Base-by-base conservation (phyloP, 2,888 invertebrate genomes). In the Apotomis turbidana region DNA sequence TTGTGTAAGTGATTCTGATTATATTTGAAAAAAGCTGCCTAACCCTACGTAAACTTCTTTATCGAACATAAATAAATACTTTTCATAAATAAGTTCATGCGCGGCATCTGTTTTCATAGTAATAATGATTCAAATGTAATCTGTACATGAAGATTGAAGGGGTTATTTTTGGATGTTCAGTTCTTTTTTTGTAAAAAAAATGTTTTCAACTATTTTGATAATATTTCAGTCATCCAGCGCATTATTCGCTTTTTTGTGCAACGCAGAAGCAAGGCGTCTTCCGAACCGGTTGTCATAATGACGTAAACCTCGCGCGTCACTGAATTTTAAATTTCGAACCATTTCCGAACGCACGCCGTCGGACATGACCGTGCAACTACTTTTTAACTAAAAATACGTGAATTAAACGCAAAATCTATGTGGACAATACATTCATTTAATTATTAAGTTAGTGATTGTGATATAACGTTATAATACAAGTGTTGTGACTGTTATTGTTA, bases 321-420 rank as follows among this genome's bases (percentile, higher is more conserved):
- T 76, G 79, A 80, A 80, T 80, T 82, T 66, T 77, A 77, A 81
- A 83, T 79, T 80, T 82, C 78, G 76, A 76, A 76, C 52, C 75
- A 77, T 71, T 76, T 76, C 73, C 58, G 71, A 70, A 69, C 76
- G 74, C 59, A 71, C 69, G 71, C 69, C 70, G 63, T 60, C 62
- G 58, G 63, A 49, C 61, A 62, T 57, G 62, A 62, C 49, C 49
- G 61, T 46, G 36, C 46, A 62, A 38, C 61, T 13, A 62, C 5
- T 46, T 62, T 69, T 69, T 61, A 13, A 57, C 5, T 8, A 36
- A 55, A 46, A 38, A 57, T 51, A 13, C 3, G 57, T 55, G 38
- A 62, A 55, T n/a, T 15, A 44, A 70, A 51, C 36, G 10, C 12
- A 49, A 46, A 38, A 46, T 13, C 62, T 70, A 66, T 60, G 69